These are phyloP conservation scores for Buceros bicornis DNA, from an alignment of 2,797 vertebrate genomes.

Conservation along the genomic window DNA sequence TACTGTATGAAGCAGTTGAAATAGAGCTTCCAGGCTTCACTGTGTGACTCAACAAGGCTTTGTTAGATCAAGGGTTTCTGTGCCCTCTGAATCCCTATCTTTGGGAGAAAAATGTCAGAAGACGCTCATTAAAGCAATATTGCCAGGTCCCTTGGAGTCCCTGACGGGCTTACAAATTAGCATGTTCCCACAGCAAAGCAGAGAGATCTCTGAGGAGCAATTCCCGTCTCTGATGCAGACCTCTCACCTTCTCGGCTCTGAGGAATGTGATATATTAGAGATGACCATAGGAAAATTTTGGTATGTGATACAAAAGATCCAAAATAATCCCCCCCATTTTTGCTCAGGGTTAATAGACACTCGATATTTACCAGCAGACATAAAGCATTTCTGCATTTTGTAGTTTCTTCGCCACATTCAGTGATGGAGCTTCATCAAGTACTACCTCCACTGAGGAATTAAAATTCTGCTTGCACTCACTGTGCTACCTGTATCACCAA, in stretches of 20 bases:
- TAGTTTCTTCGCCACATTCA: neutral
- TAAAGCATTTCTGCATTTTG: neutral
- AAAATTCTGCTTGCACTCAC: neutral
- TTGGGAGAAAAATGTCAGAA: neutral
- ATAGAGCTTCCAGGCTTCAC: neutral
- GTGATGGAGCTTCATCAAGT: neutral
- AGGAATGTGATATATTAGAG: neutral
- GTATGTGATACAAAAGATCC: neutral
- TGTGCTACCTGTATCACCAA: neutral
- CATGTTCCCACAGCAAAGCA: neutral
- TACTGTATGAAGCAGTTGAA: neutral
- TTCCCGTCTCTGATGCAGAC: neutral
- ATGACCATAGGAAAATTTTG: neutral
- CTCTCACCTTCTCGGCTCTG: neutral
- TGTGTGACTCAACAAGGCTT: neutral
- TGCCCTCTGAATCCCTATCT: neutral
- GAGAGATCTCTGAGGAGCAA: neutral
- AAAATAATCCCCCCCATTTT: slow-evolving; percentile 1
- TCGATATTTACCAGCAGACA: neutral
- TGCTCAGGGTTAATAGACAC: neutral
- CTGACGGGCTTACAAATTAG: neutral
- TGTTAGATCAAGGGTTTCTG: neutral
- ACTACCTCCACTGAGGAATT: neutral
- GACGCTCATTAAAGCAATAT: neutral
- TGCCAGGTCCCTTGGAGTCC: neutral